Evolutionary conservation across 2,797 vertebrate genomes (phyloP).

Genomic region (Falco columbarius): DNA sequence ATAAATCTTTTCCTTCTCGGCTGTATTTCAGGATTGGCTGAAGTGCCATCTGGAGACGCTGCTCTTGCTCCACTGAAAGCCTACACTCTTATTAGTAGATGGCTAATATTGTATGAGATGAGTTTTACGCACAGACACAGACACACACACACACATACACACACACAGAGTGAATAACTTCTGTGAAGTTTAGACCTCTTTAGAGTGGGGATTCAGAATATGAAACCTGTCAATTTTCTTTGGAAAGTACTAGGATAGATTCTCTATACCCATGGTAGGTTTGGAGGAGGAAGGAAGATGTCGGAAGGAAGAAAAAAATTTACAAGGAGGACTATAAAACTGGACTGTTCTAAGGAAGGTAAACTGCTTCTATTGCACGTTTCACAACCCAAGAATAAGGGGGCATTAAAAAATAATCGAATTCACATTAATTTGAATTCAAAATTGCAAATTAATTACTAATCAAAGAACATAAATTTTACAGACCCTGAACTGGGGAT

Average conservation of each 20-base stretch:
- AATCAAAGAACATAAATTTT: neutral
- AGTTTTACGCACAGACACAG: neutral
- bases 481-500: neutral
- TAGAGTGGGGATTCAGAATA: neutral
- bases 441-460: neutral
- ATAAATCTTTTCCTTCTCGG: neutral
- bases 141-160: neutral
- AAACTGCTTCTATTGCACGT: neutral
- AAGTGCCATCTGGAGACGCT: neutral
- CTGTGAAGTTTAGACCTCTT: neutral
- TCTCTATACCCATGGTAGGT: neutral
- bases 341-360: neutral
- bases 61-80: neutral
- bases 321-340: neutral
- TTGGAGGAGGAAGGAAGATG: neutral
- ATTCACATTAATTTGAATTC: neutral
- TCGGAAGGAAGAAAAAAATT: neutral
- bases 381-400: neutral
- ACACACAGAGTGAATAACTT: neutral
- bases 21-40: neutral
- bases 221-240: neutral
- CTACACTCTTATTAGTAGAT: neutral
- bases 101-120: neutral
- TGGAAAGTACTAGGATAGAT: neutral
- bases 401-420: neutral